phyloP scores from a whole-genome alignment of 2,888 invertebrate species.

The Eledona agricola region DNA sequence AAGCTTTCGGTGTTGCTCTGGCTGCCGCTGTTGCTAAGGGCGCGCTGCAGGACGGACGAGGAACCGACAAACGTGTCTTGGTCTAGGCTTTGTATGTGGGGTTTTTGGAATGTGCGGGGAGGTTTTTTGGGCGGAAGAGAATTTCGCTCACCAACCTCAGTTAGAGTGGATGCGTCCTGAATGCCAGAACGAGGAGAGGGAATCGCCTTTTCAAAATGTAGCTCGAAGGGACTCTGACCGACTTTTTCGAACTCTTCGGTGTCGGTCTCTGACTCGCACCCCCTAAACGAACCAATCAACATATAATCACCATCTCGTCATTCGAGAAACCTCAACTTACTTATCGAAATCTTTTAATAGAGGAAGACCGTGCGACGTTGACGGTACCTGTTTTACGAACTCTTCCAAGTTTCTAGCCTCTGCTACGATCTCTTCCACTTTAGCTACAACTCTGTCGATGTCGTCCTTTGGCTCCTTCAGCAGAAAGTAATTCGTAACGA shows the following conservation, averaged over 20 bases:
- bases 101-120: slow-evolving; percentile 59
- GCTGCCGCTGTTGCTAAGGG: slow-evolving; percentile 53
- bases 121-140: slow-evolving; percentile 62
- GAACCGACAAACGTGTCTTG: slow-evolving; percentile 35
- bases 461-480: slow-evolving; percentile 41
- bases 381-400: slow-evolving; percentile 39
- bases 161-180: slow-evolving; percentile 66
- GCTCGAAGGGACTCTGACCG: slow-evolving; percentile 68
- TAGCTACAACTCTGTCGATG: slow-evolving; percentile 56
- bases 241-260: slow-evolving; percentile 86
- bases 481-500: slow-evolving; percentile 75
- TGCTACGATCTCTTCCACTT: slow-evolving; percentile 57
- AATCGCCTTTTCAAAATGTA: slow-evolving; percentile 58
- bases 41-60: slow-evolving; percentile 54
- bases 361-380: slow-evolving; percentile 53
- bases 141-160: slow-evolving; percentile 67
- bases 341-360: slow-evolving; percentile 60
- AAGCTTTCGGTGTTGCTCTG: slow-evolving; percentile 56
- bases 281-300: slow-evolving; percentile 65
- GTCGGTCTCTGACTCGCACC: slow-evolving; percentile 83
- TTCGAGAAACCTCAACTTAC: slow-evolving; percentile 47
- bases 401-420: slow-evolving; percentile 60
- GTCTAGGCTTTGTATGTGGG: slow-evolving; percentile 35
- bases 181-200: slow-evolving; percentile 64
- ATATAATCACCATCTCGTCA: too few species aligned